These are phyloP conservation scores for Anas platyrhynchos DNA, from an alignment of 2,113 vertebrate genomes.

Conservation along the genomic window DNA sequence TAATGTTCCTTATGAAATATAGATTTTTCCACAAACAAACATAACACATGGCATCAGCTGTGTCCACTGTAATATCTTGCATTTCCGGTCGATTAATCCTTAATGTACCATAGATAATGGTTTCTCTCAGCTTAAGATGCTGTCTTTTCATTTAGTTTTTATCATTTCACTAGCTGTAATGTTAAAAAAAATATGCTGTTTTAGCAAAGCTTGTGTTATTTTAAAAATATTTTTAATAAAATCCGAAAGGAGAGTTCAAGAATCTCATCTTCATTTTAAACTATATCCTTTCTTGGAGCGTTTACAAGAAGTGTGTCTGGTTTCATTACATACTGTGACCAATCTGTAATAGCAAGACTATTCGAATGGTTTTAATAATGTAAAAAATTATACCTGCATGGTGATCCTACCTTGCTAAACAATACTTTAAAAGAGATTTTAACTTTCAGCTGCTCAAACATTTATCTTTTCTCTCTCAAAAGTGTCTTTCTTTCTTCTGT, in stretches of 20 bases:
- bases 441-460: neutral
- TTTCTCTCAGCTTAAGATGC: slow-evolving; percentile 67
- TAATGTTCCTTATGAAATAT: slow-evolving; percentile 69
- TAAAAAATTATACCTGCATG: neutral
- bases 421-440: neutral
- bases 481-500: neutral
- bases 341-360: neutral
- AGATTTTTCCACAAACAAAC: slow-evolving; percentile 70
- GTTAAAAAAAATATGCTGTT: neutral
- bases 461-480: neutral
- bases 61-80: slow-evolving; percentile 57
- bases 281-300: neutral
- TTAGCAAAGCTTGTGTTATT: slow-evolving; percentile 16
- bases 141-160: slow-evolving; percentile 40
- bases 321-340: neutral
- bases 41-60: slow-evolving; percentile 64
- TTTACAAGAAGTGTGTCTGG: neutral
- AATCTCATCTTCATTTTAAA: slow-evolving; percentile 21
- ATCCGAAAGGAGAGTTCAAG: neutral
- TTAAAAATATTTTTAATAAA: neutral
- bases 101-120: slow-evolving; percentile 74
- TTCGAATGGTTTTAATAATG: neutral
- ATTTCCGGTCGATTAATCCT: slow-evolving; percentile 72
- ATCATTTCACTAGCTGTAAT: slow-evolving; percentile 48
- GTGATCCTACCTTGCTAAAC: neutral